Conservation (phyloP, 1,140 invertebrate genomes). For the Zaprionus gabonicus region DNA sequence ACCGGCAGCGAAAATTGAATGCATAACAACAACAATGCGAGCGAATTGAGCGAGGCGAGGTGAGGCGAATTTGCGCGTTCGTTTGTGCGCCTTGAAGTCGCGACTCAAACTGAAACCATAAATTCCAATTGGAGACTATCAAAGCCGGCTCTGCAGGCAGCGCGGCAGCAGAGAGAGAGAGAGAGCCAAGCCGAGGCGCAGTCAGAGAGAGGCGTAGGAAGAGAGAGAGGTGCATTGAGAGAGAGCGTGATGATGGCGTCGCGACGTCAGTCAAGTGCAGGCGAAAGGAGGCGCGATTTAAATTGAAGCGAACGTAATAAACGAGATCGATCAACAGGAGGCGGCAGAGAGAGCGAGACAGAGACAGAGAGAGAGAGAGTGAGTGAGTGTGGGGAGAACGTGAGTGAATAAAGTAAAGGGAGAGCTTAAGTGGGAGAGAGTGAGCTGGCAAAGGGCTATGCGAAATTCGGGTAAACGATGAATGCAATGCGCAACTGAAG, state of each 20-base stretch:
- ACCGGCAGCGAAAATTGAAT: slow-evolving; percentile 56
- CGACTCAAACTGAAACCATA: slow-evolving; percentile 65
- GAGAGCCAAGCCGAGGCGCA: neutral
- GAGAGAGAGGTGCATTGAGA: neutral
- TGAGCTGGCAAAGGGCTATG: slow-evolving; percentile 10
- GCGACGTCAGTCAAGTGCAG: slow-evolving; percentile 20
- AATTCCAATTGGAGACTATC: slow-evolving; percentile 46
- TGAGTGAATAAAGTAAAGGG: slow-evolving; percentile 17
- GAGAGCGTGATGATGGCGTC: slow-evolving; percentile 8
- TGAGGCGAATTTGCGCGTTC: slow-evolving; percentile 47
- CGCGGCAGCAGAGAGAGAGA: slow-evolving; percentile 4
- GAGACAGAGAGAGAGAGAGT: slow-evolving; percentile 4
- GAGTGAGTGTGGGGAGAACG: neutral
- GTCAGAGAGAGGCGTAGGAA: slow-evolving; percentile 8
- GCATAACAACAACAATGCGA: slow-evolving; percentile 42
- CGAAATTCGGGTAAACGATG: slow-evolving; percentile 35
- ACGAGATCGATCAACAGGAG: slow-evolving; percentile 42
- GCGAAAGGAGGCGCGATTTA: slow-evolving; percentile 46
- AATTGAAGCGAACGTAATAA: slow-evolving; percentile 66
- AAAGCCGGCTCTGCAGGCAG: slow-evolving; percentile 46
- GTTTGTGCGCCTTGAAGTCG: slow-evolving; percentile 48
- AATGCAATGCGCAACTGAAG: slow-evolving; percentile 10
- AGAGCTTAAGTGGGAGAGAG: slow-evolving; percentile 10
- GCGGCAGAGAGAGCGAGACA: neutral
- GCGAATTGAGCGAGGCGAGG: slow-evolving; percentile 12